phyloP scores from a whole-genome alignment of 1,140 invertebrate genomes.

The Drosophila pallidifrons region DNA sequence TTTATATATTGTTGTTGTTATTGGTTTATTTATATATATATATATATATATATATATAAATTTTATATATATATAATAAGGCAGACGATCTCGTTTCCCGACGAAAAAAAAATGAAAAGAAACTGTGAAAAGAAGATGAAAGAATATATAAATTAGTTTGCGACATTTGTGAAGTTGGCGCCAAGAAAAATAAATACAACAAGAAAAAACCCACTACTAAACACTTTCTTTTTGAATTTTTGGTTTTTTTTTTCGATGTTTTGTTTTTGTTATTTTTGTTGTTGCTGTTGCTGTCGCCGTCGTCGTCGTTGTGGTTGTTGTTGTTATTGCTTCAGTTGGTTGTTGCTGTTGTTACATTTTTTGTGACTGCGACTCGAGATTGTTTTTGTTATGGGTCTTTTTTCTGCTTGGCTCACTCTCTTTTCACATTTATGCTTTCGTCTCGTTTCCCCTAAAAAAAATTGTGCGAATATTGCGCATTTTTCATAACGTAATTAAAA shows the following conservation, averaged over 20 bases:
- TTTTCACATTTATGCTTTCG: constrained; percentile 48
- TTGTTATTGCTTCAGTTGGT: neutral
- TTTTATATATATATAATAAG: constrained; percentile 10
- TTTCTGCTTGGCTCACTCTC: constrained; percentile 19
- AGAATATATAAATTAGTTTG: constrained; percentile 31
- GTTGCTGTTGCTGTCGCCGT: neutral
- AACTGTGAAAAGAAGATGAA: constrained; percentile 11
- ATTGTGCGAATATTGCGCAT: constrained; percentile 53
- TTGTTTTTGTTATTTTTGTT: constrained; percentile 15
- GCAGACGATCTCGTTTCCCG: constrained; percentile 4
- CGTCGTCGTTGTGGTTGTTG: constrained; percentile 1
- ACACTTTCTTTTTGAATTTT: constrained; percentile 47
- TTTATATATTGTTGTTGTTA: neutral
- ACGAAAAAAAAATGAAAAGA: constrained; percentile 7
- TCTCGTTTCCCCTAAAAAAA: constrained; percentile 20
- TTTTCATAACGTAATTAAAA: constrained; percentile 51
- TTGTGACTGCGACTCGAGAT: constrained; percentile 2
- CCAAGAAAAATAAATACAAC: constrained; percentile 7
- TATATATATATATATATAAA: constrained; percentile 5
- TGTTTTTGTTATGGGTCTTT: constrained; percentile 47
- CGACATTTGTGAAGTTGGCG: constrained; percentile 23
- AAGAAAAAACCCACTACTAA: neutral
- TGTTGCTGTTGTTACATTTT: constrained; percentile 1
- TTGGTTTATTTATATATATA: neutral
- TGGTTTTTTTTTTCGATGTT: constrained; percentile 17